Conservation (phyloP, 1,140 invertebrate genomes). For the Anastrepha obliqua region DNA sequence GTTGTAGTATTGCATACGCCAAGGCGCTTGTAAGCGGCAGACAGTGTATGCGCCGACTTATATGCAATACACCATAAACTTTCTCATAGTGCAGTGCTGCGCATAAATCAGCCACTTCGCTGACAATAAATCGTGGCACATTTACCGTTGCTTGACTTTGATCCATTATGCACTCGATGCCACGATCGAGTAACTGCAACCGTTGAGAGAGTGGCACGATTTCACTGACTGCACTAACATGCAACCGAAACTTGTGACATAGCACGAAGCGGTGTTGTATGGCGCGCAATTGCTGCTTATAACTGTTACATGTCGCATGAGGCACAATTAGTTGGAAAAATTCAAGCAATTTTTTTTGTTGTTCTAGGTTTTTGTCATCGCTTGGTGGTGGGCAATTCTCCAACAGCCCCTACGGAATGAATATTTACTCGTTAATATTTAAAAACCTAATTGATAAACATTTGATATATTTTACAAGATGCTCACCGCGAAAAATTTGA, state of each 20-base stretch:
- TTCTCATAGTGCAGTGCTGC: constrained; percentile 61
- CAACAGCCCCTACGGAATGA: constrained; percentile 36
- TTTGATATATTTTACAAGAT: constrained; percentile 36
- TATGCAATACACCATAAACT: constrained; percentile 63
- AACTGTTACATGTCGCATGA: constrained; percentile 56
- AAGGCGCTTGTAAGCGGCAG: constrained; percentile 67
- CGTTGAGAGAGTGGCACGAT: constrained; percentile 61
- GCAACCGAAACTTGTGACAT: constrained; percentile 62
- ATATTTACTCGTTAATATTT: background rate
- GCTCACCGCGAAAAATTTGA: constrained; percentile 62
- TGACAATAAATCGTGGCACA: constrained; percentile 64
- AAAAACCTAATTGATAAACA: background rate
- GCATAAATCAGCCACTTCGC: constrained; percentile 65
- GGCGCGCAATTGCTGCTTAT: constrained; percentile 60
- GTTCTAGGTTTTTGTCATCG: background rate
- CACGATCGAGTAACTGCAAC: constrained; percentile 62
- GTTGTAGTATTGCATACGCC: constrained; percentile 64
- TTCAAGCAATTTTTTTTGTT: constrained; percentile 64
- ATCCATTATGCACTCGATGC: constrained; percentile 65
- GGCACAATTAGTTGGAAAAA: constrained; percentile 66
- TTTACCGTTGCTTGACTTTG: constrained; percentile 64
- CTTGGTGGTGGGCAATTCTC: constrained; percentile 18
- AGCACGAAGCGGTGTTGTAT: constrained; percentile 66
- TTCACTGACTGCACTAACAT: constrained; percentile 60
- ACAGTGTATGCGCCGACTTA: constrained; percentile 65